Percentiles rank a stretch among this genome's conserved stretches.
Evolutionary conservation across 2,888 invertebrate species (phyloP).

Genomic region (Colletes collaris): DNA sequence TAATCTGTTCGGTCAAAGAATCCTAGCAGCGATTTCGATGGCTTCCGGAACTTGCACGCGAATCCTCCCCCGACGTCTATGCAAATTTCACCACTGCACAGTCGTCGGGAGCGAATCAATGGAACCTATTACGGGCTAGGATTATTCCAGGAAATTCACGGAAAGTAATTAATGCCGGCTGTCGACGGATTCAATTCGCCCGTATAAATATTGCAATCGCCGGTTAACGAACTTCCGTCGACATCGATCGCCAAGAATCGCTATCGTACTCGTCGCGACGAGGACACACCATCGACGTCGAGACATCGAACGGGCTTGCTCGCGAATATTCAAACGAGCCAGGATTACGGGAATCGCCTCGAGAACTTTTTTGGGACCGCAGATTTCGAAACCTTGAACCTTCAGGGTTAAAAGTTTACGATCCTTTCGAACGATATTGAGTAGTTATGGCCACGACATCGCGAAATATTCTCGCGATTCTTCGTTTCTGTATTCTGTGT

Average conservation of each 20-base stretch:
- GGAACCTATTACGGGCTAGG: slow-evolving; percentile 44
- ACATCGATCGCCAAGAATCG: slow-evolving; percentile 28
- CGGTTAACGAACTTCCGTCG: slow-evolving; percentile 47
- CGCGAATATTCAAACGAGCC: too few relatives aligned
- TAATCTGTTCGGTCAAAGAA: slow-evolving; percentile 33
- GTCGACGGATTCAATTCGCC: slow-evolving; percentile 38
- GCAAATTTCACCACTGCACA: slow-evolving; percentile 51
- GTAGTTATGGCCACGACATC: too few relatives aligned
- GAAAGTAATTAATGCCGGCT: slow-evolving; percentile 49
- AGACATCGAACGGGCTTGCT: too few relatives aligned
- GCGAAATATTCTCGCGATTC: too few relatives aligned
- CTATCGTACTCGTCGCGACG: neutral
- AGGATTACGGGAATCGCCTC: too few relatives aligned
- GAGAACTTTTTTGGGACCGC: too few relatives aligned
- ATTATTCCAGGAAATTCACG: slow-evolving; percentile 54
- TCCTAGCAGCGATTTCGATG: slow-evolving; percentile 26
- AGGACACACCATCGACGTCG: neutral
- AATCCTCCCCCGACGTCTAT: slow-evolving; percentile 51
- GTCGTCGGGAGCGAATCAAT: slow-evolving; percentile 56
- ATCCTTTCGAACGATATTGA: too few relatives aligned
- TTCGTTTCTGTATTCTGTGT: too few relatives aligned
- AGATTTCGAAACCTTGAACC: too few relatives aligned
- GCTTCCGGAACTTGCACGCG: slow-evolving; percentile 22
- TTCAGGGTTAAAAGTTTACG: too few relatives aligned
- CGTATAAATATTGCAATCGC: slow-evolving; percentile 44